These are phyloP conservation scores for Steinernema carpocapsae DNA, from an alignment of 2,888 invertebrate species.

Conservation along the genomic window DNA sequence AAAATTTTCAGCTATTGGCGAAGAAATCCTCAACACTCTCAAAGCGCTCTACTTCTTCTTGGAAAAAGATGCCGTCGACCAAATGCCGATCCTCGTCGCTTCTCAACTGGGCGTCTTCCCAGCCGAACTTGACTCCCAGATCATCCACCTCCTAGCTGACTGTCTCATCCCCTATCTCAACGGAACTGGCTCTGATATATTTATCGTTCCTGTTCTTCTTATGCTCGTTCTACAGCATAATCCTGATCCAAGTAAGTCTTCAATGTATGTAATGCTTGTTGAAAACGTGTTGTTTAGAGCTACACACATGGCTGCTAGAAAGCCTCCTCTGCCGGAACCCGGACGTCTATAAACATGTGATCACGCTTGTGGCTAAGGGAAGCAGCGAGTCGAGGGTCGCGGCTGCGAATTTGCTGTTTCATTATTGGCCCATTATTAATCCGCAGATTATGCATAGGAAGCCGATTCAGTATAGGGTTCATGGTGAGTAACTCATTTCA, in stretches of 20 bases:
- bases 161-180: constrained; percentile 85
- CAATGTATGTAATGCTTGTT: constrained; percentile 6
- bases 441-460: constrained; percentile 88
- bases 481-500: constrained; percentile 72
- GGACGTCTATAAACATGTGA: constrained; percentile 83
- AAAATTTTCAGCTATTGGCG: constrained; percentile 87
- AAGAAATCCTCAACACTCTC: constrained; percentile 88
- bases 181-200: constrained; percentile 74
- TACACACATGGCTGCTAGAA: constrained; percentile 93
- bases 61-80: constrained; percentile 93
- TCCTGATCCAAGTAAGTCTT: constrained; percentile 80
- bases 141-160: constrained; percentile 90
- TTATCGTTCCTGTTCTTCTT: constrained; percentile 76
- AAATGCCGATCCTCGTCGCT: constrained; percentile 89
- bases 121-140: constrained; percentile 84
- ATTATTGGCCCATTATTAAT: constrained; percentile 98
- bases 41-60: constrained; percentile 93
- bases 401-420: constrained; percentile 93
- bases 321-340: constrained; percentile 92
- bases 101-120: constrained; percentile 92
- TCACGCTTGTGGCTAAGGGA: constrained; percentile 94
- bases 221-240: constrained; percentile 98
- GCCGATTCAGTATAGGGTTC: constrained; percentile 84
- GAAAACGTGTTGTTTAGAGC: constrained; percentile 75
- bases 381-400: constrained; percentile 90